Conservation (phyloP, 2,888 invertebrate species). For the Hedychridium roseum region DNA sequence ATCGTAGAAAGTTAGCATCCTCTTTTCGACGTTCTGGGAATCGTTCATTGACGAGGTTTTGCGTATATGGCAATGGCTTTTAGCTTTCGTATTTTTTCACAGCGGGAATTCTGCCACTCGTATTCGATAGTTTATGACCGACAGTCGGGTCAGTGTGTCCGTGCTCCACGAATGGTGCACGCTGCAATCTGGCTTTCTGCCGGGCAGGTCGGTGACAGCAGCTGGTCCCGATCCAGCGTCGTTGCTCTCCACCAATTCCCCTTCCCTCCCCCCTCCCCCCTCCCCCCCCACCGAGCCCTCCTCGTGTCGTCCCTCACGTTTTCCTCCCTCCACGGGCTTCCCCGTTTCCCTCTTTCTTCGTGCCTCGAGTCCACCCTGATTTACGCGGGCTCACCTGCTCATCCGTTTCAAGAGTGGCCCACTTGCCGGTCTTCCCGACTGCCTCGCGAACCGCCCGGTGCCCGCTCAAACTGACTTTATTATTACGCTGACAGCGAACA, state of each 20-base stretch:
- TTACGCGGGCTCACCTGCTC: slow-evolving; percentile 59
- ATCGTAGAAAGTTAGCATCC: no score
- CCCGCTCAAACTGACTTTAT: slow-evolving; percentile 22
- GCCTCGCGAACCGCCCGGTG: slow-evolving; percentile 24
- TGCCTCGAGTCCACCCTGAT: slow-evolving; percentile 49
- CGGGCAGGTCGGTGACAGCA: slow-evolving; percentile 46
- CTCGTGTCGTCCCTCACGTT: slow-evolving; percentile 11
- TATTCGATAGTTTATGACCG: no score
- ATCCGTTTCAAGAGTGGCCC: slow-evolving; percentile 57
- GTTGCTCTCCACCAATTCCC: slow-evolving; percentile 16
- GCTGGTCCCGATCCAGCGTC: slow-evolving; percentile 49
- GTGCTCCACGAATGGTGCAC: slow-evolving; percentile 20
- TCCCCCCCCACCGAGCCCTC: slow-evolving; percentile 3
- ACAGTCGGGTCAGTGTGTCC: no score
- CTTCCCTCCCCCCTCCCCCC: slow-evolving; percentile 11
- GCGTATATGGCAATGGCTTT: no score
- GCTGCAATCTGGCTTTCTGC: slow-evolving; percentile 31
- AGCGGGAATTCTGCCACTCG: no score
- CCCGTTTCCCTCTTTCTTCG: slow-evolving; percentile 10
- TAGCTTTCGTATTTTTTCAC: no score
- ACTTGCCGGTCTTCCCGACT: slow-evolving; percentile 51
- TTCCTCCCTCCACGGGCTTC: slow-evolving; percentile 8
- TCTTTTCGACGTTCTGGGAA: no score
- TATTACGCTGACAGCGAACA: slow-evolving; percentile 16
- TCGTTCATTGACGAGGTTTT: no score